These are phyloP conservation scores for Notodonta ziczac DNA, from an alignment of 2,888 invertebrate species.

Conservation along the genomic window DNA sequence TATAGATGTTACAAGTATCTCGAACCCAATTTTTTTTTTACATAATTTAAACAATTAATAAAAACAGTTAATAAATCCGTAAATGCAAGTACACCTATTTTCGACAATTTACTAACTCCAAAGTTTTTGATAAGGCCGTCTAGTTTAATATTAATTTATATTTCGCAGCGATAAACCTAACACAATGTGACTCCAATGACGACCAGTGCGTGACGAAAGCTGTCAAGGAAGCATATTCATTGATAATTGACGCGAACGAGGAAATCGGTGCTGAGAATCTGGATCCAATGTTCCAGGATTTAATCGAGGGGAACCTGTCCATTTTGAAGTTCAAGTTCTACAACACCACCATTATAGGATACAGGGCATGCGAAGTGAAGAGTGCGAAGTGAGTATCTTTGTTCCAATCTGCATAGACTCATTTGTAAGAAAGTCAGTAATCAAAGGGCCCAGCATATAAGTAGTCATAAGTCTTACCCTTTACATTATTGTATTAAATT, in stretches of 20 bases:
- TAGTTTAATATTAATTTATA: not conserved
- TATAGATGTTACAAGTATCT: too few relatives aligned
- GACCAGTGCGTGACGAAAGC: conserved; percentile 39
- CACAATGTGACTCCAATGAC: conserved; percentile 45
- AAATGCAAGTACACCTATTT: too few relatives aligned
- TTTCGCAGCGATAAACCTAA: conserved; percentile 20
- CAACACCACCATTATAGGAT: conserved; percentile 40
- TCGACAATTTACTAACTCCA: too few relatives aligned
- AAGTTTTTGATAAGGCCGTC: not conserved
- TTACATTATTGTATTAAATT: too few relatives aligned
- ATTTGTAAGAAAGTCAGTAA: too few relatives aligned
- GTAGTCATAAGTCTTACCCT: too few relatives aligned
- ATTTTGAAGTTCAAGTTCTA: conserved; percentile 42
- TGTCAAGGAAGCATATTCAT: conserved; percentile 22
- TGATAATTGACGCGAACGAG: conserved; percentile 38
- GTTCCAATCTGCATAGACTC: too few relatives aligned
- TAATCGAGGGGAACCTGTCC: conserved; percentile 40
- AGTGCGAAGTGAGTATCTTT: conserved; percentile 42
- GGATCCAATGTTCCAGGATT: conserved; percentile 47
- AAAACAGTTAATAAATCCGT: too few relatives aligned
- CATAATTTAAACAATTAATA: too few relatives aligned
- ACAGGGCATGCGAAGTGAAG: conserved; percentile 44
- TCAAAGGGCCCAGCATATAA: too few relatives aligned
- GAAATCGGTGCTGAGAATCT: conserved; percentile 36
- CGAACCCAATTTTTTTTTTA: too few relatives aligned